These are phyloP conservation scores for Machimus rusticus DNA, from an alignment of 2,888 invertebrate genomes.

Conservation along the genomic window DNA sequence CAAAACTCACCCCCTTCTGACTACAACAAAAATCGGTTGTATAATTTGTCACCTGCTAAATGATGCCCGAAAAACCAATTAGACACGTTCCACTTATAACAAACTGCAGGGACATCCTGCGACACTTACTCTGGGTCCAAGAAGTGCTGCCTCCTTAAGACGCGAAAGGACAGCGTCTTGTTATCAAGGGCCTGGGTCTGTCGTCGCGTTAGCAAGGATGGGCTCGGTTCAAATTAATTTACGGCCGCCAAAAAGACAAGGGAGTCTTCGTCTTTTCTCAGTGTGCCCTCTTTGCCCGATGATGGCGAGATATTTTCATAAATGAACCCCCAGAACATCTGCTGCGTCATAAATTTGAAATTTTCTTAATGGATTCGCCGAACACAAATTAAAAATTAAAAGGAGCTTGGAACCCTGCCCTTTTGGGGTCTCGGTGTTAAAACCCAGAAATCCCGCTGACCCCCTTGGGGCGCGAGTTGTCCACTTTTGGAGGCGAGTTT, in stretches of 20 bases:
- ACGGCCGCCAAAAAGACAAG: constrained; percentile 17
- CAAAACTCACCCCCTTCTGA: not conserved
- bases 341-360: constrained; percentile 28
- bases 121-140: not conserved
- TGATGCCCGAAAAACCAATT: constrained; percentile 51
- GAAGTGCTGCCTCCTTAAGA: not conserved
- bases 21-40: constrained; percentile 41
- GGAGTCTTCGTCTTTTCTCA: not conserved
- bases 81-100: constrained; percentile 51
- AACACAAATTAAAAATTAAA: not conserved
- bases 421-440: not conserved
- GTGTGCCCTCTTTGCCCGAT: not conserved
- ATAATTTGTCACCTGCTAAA: constrained; percentile 52
- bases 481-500: not conserved
- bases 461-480: not conserved
- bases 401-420: not conserved
- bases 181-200: not conserved
- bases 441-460: not conserved
- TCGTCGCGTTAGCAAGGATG: not conserved
- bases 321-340: constrained; percentile 18
- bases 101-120: not conserved
- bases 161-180: constrained; percentile 1
- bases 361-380: constrained; percentile 9
- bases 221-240: constrained; percentile 20
- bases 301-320: constrained; percentile 23